These are phyloP conservation scores for Anhinga rufa DNA, from an alignment of 2,113 vertebrate genomes.

Conservation along the genomic window DNA sequence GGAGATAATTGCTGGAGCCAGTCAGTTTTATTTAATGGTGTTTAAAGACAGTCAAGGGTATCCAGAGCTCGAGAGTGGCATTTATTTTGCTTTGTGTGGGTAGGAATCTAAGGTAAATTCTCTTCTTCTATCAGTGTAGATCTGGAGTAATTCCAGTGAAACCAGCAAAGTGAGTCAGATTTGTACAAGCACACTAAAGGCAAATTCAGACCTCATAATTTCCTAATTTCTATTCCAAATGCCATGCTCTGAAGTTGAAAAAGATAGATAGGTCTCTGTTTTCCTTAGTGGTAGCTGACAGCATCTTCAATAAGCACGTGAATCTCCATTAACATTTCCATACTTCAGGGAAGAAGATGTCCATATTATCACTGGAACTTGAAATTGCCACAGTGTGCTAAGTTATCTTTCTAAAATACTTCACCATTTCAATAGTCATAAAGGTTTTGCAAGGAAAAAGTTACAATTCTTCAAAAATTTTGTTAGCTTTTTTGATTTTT, in stretches of 20 bases:
- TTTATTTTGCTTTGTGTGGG: background rate
- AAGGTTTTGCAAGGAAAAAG: background rate
- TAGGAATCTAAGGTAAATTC: background rate
- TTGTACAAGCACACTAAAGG: background rate
- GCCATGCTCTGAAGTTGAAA: background rate
- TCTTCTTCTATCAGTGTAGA: background rate
- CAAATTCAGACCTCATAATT: background rate
- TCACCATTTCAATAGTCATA: background rate
- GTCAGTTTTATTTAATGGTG: constrained; percentile 14
- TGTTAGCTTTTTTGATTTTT: background rate
- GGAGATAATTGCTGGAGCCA: background rate
- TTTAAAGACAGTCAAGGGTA: constrained; percentile 3
- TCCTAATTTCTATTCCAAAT: background rate
- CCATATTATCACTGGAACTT: background rate
- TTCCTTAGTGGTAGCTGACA: background rate
- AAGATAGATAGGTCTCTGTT: background rate
- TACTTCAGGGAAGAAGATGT: background rate
- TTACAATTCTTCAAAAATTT: background rate
- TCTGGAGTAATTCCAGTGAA: background rate
- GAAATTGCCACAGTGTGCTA: background rate
- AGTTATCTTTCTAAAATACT: background rate
- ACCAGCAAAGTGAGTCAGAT: background rate
- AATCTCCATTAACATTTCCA: background rate
- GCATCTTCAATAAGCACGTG: background rate
- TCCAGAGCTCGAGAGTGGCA: background rate